A percentile compares a stretch with the other conserved stretches of the same genome.
Conservation (phyloP, 2,888 invertebrate genomes). For the Melipona beecheii region DNA sequence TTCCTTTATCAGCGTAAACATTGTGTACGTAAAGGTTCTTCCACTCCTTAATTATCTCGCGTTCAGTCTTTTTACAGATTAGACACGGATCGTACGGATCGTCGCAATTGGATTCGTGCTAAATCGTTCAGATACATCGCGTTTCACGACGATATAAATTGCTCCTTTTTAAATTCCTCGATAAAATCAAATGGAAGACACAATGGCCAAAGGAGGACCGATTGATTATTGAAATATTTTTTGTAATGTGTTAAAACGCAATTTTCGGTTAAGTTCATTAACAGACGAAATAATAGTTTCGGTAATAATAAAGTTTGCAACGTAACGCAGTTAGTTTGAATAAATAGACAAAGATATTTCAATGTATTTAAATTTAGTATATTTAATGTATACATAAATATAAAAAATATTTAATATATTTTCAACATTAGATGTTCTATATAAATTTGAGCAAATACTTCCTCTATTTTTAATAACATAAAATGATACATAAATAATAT, state of each 20-base stretch:
- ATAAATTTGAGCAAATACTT: no score
- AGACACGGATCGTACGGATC: not conserved
- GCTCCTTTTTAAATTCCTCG: not conserved
- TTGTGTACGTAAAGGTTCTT: not conserved
- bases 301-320: no score
- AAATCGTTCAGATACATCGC: not conserved
- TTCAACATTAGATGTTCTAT: no score
- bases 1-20: not conserved
- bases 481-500: no score
- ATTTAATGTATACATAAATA: no score
- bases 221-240: no score
- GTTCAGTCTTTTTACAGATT: not conserved
- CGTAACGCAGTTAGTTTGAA: fast-evolving
- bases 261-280: not conserved
- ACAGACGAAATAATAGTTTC: no score
- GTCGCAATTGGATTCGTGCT: not conserved
- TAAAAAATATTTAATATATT: no score
- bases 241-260: not conserved
- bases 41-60: not conserved
- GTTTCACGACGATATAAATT: not conserved
- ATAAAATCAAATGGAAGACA: not conserved
- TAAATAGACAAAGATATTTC: not conserved
- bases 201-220: not conserved
- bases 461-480: no score
- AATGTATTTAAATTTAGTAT: no score